phyloP scores from a whole-genome alignment of 2,113 vertebrate genomes.

The Cyanoramphus novaezelandiae region DNA sequence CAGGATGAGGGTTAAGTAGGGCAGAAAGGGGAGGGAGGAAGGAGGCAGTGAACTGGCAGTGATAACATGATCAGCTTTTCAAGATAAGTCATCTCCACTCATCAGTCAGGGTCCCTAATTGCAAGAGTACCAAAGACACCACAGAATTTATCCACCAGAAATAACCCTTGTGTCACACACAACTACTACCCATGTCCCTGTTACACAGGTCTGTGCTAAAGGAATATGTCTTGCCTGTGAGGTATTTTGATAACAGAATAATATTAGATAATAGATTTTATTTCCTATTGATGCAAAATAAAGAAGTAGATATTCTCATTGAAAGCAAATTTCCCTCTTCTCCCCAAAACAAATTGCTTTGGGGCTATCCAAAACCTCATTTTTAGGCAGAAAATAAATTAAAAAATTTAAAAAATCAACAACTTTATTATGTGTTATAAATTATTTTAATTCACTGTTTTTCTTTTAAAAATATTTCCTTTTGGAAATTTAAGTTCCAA shows the following conservation, averaged over 20 bases:
- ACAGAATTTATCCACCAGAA: neutral
- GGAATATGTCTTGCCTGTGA: neutral
- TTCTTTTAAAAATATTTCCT: neutral
- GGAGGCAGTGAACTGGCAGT: neutral
- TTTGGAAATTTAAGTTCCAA: neutral
- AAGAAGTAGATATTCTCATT: neutral
- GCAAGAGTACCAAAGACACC: neutral
- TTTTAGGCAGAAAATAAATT: neutral
- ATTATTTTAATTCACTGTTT: neutral
- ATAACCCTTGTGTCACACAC: neutral
- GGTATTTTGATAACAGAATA: neutral
- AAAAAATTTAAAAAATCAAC: neutral
- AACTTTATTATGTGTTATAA: neutral
- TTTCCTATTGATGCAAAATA: neutral
- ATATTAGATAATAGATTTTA: neutral
- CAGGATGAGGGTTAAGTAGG: conserved; percentile 6
- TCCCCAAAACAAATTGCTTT: fast-evolving
- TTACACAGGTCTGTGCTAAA: neutral
- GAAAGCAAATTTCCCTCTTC: neutral
- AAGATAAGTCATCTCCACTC: neutral
- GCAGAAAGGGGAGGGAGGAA: neutral
- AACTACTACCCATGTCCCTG: neutral
- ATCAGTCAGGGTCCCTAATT: neutral
- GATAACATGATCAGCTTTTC: conserved; percentile 20
- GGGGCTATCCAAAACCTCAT: neutral